Conservation (phyloP, 2,113 vertebrate species). For the Cyanoderma ruficeps region DNA sequence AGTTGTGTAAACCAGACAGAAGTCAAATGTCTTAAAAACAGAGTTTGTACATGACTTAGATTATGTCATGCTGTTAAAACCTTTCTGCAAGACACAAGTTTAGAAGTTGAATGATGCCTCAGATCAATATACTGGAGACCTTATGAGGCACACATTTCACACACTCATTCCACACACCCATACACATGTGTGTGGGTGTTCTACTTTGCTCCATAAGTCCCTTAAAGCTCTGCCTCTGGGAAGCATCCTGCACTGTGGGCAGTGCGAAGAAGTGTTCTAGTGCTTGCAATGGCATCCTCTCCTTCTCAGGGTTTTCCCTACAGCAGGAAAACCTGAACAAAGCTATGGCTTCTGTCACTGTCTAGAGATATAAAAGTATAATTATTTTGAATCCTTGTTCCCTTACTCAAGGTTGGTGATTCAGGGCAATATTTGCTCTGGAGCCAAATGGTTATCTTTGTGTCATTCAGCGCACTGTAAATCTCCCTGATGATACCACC, state of each 20-base stretch:
- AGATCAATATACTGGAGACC: background rate
- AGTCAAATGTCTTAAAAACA: conserved; percentile 22
- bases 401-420: background rate
- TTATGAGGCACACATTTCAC: background rate
- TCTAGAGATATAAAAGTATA: background rate
- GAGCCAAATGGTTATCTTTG: background rate
- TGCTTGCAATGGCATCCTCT: background rate
- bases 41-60: background rate
- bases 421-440: background rate
- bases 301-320: fast-evolving
- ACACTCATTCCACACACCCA: background rate
- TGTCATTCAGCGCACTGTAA: background rate
- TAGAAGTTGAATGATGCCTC: background rate
- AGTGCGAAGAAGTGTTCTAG: background rate
- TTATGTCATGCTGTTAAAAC: conserved; percentile 29
- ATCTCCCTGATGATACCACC: background rate
- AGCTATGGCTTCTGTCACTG: background rate
- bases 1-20: conserved; percentile 9
- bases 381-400: background rate
- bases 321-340: background rate
- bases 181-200: background rate
- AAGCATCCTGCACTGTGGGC: background rate
- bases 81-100: background rate
- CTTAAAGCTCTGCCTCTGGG: background rate
- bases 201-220: background rate